Conservation (phyloP, 92 coral and sea anemone genomes). For the Bergia sp. region DNA sequence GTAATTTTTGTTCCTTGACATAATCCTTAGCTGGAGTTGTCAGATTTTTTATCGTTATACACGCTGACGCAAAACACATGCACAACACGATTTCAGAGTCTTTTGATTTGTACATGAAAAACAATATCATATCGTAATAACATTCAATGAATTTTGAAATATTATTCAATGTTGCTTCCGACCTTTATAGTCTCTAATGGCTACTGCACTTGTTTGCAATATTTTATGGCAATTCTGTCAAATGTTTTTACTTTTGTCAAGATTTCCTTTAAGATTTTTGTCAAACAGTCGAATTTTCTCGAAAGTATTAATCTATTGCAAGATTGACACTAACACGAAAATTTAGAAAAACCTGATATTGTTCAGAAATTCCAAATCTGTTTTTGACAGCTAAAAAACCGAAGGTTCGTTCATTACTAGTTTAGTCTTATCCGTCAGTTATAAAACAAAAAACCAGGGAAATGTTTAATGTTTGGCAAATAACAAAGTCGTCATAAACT, state of each 20-base stretch:
- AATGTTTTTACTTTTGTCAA: background rate
- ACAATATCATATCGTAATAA: background rate
- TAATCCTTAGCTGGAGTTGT: background rate
- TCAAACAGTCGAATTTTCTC: background rate
- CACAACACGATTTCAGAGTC: background rate
- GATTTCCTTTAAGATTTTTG: background rate
- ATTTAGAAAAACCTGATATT: background rate
- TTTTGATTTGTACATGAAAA: background rate
- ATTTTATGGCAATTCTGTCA: background rate
- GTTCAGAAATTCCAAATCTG: background rate
- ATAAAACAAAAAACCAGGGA: background rate
- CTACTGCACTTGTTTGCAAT: background rate
- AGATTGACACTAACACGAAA: background rate
- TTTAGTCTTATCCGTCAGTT: background rate
- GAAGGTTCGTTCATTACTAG: background rate
- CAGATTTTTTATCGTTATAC: too few relatives aligned
- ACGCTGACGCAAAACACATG: too few relatives aligned
- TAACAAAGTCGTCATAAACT: background rate
- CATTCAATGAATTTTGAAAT: background rate
- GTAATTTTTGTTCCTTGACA: too few relatives aligned
- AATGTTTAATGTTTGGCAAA: background rate
- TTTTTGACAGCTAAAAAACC: background rate
- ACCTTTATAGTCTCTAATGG: background rate
- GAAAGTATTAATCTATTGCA: background rate
- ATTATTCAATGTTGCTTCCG: background rate